Evolutionary conservation across 1,140 invertebrate genomes (phyloP).

Genomic region (Coboldia fuscipes): DNA sequence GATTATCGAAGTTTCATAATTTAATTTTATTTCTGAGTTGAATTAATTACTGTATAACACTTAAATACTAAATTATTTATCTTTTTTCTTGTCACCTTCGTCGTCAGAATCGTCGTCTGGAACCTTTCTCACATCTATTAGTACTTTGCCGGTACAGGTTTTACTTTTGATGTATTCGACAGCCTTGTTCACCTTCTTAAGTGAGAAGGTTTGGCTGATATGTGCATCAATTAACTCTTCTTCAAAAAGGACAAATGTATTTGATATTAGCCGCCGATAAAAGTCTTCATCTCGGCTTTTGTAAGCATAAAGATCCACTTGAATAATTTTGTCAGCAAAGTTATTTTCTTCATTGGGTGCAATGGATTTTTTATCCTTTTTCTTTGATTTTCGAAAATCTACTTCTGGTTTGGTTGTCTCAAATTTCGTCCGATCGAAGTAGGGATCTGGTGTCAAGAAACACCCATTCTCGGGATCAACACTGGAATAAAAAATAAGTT

Average conservation of each 20-base stretch:
- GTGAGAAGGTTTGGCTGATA: constrained; percentile 20
- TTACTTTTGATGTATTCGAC: constrained; percentile 21
- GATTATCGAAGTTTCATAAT: too few relatives aligned
- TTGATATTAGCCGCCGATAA: constrained; percentile 17
- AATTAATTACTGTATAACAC: too few relatives aligned
- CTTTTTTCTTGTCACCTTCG: too few relatives aligned
- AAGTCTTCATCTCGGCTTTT: constrained; percentile 8
- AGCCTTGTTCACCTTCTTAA: constrained; percentile 24
- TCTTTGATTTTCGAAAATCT: neutral
- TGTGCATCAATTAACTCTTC: constrained; percentile 23
- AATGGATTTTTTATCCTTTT: neutral
- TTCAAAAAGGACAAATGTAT: constrained; percentile 25
- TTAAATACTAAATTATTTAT: too few relatives aligned
- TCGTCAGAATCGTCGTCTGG: constrained; percentile 6
- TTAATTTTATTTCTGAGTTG: too few relatives aligned
- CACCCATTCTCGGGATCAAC: neutral
- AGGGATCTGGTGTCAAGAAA: neutral
- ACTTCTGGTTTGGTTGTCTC: neutral
- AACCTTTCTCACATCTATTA: constrained; percentile 12
- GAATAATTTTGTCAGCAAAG: neutral
- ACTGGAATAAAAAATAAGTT: neutral
- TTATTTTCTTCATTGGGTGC: too few relatives aligned
- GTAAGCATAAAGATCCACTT: constrained; percentile 2
- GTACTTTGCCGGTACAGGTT: constrained; percentile 25
- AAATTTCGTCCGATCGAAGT: neutral